These are phyloP conservation scores for Sphyrna mokarran DNA, from an alignment of 2,113 vertebrate species.

Conservation along the genomic window DNA sequence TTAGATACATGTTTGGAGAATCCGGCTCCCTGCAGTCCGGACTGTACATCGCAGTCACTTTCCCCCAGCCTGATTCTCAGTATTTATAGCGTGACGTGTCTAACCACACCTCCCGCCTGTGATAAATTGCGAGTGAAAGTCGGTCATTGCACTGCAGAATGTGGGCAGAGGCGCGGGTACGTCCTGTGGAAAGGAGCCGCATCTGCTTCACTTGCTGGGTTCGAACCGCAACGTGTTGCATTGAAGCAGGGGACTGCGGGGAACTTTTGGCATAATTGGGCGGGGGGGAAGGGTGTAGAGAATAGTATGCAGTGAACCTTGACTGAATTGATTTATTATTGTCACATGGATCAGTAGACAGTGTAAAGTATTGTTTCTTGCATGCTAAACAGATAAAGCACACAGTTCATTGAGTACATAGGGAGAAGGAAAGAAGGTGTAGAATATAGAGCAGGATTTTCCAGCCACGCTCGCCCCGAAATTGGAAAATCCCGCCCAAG, in stretches of 20 bases:
- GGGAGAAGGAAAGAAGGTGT: too few relatives aligned
- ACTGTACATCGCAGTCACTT: conserved; percentile 36
- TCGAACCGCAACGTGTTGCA: not conserved
- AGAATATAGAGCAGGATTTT: too few relatives aligned
- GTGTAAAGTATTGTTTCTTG: too few relatives aligned
- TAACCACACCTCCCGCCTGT: conserved; percentile 15
- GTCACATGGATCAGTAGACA: too few relatives aligned
- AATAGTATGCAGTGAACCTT: too few relatives aligned
- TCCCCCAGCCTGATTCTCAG: not conserved
- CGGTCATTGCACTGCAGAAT: conserved; percentile 20
- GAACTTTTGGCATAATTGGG: not conserved
- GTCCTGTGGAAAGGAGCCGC: not conserved
- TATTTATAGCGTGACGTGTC: conserved; percentile 28
- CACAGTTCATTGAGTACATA: too few relatives aligned
- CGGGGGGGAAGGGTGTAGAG: too few relatives aligned
- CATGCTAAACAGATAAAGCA: too few relatives aligned
- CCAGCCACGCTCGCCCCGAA: too few relatives aligned
- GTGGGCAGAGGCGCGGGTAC: not conserved
- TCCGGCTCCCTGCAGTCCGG: not conserved
- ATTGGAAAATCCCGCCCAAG: too few relatives aligned
- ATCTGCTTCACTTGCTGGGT: not conserved
- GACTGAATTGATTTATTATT: too few relatives aligned
- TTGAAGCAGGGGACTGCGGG: not conserved
- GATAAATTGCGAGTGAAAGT: conserved; percentile 30
- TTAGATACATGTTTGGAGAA: too few relatives aligned